These are phyloP conservation scores for Sitta carolinensis DNA, from an alignment of 2,797 vertebrate species.

Conservation along the genomic window DNA sequence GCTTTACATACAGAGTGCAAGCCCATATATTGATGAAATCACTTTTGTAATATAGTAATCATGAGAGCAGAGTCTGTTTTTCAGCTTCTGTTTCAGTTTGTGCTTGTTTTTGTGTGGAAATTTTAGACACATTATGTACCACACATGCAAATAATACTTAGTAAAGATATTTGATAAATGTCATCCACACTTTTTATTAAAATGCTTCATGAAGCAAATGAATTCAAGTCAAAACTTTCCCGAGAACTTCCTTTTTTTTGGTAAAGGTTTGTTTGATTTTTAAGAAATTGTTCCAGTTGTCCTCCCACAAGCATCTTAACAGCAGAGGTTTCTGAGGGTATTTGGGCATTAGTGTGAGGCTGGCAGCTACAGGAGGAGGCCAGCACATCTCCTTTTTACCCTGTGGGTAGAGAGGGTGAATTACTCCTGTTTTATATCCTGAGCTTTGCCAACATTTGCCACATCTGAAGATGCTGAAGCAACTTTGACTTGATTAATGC, in stretches of 20 bases:
- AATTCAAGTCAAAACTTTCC: neutral
- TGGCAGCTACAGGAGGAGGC: neutral
- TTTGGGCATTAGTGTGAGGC: neutral
- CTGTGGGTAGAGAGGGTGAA: neutral
- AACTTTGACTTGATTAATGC: neutral
- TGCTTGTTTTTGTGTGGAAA: neutral
- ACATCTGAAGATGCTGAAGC: neutral
- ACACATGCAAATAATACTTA: neutral
- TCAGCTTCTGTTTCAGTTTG: neutral
- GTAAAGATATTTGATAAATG: neutral
- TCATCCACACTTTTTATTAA: neutral
- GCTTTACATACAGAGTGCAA: neutral
- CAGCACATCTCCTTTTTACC: neutral
- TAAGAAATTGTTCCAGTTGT: neutral
- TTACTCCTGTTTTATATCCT: neutral
- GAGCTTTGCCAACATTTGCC: neutral
- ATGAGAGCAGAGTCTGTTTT: neutral
- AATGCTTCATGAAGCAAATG: neutral
- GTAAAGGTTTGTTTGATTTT: neutral
- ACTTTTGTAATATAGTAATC: neutral
- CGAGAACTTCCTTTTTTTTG: neutral
- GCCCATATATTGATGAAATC: neutral
- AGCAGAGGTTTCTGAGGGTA: neutral
- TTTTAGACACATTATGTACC: neutral
- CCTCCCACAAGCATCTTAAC: neutral